A percentile compares a stretch with the other conserved stretches of the same genome.
These are phyloP conservation scores for Drosophila takahashii DNA, from an alignment of 1,140 invertebrate genomes.

Conservation along the genomic window DNA sequence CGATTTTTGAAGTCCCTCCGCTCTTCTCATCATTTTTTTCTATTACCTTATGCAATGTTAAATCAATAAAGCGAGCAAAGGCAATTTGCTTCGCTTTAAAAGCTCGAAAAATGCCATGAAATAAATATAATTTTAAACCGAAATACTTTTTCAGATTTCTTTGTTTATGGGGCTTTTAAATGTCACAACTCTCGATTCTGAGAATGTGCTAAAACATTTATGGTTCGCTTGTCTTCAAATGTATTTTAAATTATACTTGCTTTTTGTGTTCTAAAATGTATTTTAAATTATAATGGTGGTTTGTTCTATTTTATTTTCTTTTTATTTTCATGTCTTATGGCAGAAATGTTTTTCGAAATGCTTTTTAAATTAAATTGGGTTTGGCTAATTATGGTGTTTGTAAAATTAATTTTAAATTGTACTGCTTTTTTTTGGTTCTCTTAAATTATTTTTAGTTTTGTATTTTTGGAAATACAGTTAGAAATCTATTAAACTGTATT, in stretches of 20 bases:
- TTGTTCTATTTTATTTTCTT: conserved; percentile 11
- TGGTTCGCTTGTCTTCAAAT: conserved; percentile 17
- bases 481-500: too few relatives aligned
- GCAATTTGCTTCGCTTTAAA: conserved; percentile 21
- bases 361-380: background rate
- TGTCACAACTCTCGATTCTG: conserved; percentile 43
- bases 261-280: conserved; percentile 25
- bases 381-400: background rate
- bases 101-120: conserved; percentile 11
- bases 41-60: conserved; percentile 69
- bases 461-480: too few relatives aligned
- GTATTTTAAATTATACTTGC: conserved; percentile 13
- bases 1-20: conserved; percentile 33
- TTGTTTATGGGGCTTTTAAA: conserved; percentile 46
- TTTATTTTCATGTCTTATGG: background rate
- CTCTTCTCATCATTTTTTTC: conserved; percentile 17
- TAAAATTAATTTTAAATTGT: background rate
- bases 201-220: conserved; percentile 52
- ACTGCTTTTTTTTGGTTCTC: background rate
- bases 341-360: background rate
- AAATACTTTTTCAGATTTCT: conserved; percentile 11
- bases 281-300: conserved; percentile 25
- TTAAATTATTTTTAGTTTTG: conserved; percentile 3
- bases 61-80: conserved; percentile 72
- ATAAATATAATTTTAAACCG: conserved; percentile 6